Evolutionary conservation across 2,888 invertebrate species (phyloP).

Genomic region (Meiosimyza decipiens): DNA sequence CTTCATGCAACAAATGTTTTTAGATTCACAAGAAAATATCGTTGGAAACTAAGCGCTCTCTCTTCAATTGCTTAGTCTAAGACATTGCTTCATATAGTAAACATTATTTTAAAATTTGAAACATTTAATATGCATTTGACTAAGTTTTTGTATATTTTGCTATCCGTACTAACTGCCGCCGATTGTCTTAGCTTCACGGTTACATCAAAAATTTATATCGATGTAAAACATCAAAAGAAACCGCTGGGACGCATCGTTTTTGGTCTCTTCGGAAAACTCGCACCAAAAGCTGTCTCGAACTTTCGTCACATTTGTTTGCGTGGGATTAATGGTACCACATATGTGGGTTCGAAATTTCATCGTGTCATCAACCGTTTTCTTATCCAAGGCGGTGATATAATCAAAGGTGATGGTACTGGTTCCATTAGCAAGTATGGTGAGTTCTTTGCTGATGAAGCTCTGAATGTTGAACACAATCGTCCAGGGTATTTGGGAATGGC

Average conservation of each 20-base stretch:
- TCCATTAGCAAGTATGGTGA: conserved; percentile 88
- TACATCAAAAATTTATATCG: conserved; percentile 77
- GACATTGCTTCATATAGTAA: conserved; percentile 1
- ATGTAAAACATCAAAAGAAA: conserved; percentile 80
- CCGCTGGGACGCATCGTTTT: conserved; percentile 81
- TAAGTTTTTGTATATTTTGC: conserved; percentile 39
- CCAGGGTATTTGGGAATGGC: conserved; percentile 94
- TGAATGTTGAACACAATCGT: conserved; percentile 80
- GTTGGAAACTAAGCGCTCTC: no score
- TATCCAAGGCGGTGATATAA: conserved; percentile 92
- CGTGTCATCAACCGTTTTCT: conserved; percentile 89
- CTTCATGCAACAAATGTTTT: no score
- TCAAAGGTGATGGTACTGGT: conserved; percentile 82
- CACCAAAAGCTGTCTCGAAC: conserved; percentile 87
- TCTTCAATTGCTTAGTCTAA: conserved; percentile 2
- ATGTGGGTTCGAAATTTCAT: conserved; percentile 84
- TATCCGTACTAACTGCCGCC: conserved; percentile 40
- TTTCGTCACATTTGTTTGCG: conserved; percentile 83
- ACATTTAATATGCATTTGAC: conserved; percentile 47
- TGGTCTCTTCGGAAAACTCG: conserved; percentile 83
- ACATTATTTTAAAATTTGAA: not conserved
- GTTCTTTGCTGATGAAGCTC: conserved; percentile 87
- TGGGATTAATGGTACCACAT: conserved; percentile 81
- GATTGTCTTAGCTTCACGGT: conserved; percentile 59
- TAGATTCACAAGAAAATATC: no score